Evolutionary conservation across 2,797 vertebrate genomes (phyloP).

Genomic region (Choloepus didactylus): DNA sequence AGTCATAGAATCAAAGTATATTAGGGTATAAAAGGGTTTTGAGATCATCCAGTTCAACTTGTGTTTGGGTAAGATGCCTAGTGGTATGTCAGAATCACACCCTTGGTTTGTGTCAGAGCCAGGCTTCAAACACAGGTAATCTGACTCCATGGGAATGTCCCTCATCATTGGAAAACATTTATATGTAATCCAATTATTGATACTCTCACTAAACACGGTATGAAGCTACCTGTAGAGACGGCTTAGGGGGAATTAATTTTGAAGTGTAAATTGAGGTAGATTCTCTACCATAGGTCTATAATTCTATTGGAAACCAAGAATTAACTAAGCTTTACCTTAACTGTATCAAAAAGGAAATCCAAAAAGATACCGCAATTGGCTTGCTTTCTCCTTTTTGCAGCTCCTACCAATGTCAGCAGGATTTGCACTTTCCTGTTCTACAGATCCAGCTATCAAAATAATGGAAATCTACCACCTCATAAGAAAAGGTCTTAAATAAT

Average conservation of each 20-base stretch:
- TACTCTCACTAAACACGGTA: neutral
- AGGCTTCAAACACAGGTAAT: neutral
- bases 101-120: neutral
- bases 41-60: neutral
- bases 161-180: neutral
- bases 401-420: neutral
- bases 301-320: neutral
- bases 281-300: neutral
- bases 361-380: neutral
- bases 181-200: neutral
- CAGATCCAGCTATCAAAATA: constrained; percentile 25
- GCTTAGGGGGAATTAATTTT: neutral
- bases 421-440: neutral
- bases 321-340: neutral
- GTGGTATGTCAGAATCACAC: no score
- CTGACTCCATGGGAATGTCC: neutral
- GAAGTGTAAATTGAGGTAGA: constrained; percentile 18
- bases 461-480: neutral
- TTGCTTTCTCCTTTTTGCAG: neutral
- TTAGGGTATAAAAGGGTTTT: neutral
- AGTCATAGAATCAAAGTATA: neutral
- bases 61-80: neutral
- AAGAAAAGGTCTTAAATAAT: neutral
- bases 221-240: neutral
- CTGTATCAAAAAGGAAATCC: neutral